phyloP scores from a whole-genome alignment of 2,113 vertebrate genomes.

The Pavo muticus region DNA sequence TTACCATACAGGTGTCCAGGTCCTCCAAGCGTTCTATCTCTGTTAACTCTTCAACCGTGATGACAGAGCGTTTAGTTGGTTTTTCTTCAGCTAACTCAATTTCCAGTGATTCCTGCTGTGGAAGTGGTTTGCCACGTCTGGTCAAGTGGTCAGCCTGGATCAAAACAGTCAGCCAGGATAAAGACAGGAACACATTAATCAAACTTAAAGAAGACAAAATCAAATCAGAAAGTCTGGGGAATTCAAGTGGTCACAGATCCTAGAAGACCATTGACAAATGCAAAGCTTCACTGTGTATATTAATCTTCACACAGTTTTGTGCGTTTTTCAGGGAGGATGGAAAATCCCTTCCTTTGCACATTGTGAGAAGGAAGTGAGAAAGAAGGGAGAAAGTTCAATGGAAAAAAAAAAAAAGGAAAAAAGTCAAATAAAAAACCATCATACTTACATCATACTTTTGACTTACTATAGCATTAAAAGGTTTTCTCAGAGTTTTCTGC shows the following conservation, averaged over 20 bases:
- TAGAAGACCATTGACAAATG: neutral
- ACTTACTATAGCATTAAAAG: neutral
- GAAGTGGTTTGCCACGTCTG: conserved; percentile 83
- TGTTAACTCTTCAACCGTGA: conserved; percentile 83
- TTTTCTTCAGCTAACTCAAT: conserved; percentile 87
- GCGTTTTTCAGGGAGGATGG: no score
- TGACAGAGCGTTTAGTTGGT: conserved; percentile 80
- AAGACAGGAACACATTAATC: neutral
- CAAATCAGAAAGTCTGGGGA: neutral
- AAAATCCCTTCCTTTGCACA: neutral
- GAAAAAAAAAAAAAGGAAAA: neutral
- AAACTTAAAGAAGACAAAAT: neutral
- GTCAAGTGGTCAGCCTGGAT: conserved; percentile 91
- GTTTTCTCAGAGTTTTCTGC: neutral
- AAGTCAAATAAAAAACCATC: neutral
- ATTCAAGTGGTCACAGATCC: neutral
- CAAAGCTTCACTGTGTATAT: neutral
- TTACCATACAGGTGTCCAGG: conserved; percentile 95
- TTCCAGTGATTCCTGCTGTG: conserved; percentile 87
- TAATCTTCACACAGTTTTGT: neutral
- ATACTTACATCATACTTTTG: neutral
- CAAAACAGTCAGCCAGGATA: neutral
- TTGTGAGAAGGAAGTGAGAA: neutral
- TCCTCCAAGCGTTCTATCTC: conserved; percentile 93
- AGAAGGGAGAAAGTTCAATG: neutral